These are phyloP conservation scores for Thamnophis elegans DNA, from an alignment of 2,797 vertebrate species.

Conservation along the genomic window DNA sequence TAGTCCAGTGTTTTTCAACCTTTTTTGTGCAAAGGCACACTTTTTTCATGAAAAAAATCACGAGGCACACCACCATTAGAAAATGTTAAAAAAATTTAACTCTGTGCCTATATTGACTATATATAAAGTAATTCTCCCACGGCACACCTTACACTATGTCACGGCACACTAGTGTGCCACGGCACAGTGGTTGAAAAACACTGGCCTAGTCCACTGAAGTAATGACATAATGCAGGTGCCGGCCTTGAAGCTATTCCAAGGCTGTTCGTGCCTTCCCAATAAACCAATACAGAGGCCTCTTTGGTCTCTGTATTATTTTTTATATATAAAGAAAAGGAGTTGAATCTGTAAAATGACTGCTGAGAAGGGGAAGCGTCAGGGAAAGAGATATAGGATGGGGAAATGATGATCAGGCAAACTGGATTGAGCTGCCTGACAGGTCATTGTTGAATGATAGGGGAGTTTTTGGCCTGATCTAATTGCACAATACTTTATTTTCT, in stretches of 20 bases:
- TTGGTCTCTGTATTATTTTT: neutral
- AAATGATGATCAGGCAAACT: neutral
- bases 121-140: too few relatives aligned
- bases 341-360: neutral
- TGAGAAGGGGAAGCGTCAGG: neutral
- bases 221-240: neutral
- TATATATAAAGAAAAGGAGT: neutral
- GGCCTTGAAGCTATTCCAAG: neutral
- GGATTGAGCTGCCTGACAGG: neutral
- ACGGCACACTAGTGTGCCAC: too few relatives aligned
- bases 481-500: neutral
- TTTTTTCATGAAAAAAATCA: too few relatives aligned
- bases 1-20: too few relatives aligned
- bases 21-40: too few relatives aligned
- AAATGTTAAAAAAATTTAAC: too few relatives aligned
- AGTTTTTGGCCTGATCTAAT: neutral
- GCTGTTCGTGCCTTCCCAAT: neutral
- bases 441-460: neutral
- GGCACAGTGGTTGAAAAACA: too few relatives aligned
- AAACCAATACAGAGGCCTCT: neutral
- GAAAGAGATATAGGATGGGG: neutral
- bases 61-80: too few relatives aligned
- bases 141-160: too few relatives aligned
- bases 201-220: neutral
- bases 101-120: too few relatives aligned